A percentile compares a stretch with the other conserved stretches of the same genome.
phyloP scores from a whole-genome alignment of 1,140 invertebrate species.

The Neodiprion pinetum region DNA sequence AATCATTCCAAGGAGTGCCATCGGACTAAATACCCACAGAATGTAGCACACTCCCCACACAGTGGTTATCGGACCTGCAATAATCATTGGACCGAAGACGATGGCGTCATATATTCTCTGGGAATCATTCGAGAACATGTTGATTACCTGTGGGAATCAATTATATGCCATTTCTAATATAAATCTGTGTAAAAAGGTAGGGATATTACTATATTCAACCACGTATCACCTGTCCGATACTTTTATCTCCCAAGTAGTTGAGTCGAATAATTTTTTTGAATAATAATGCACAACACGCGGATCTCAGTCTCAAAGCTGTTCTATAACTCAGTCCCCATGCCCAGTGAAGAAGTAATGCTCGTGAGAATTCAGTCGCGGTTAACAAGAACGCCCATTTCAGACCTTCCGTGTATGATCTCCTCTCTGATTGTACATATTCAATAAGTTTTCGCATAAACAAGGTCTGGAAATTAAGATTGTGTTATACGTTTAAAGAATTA shows the following conservation, averaged over 20 bases:
- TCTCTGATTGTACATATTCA: slow-evolving; percentile 57
- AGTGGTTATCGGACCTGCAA: slow-evolving; percentile 71
- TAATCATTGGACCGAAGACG: slow-evolving; percentile 67
- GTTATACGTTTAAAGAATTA: slow-evolving; percentile 14
- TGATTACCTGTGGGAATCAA: neutral
- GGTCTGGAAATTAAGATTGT: slow-evolving; percentile 56
- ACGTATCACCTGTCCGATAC: slow-evolving; percentile 66
- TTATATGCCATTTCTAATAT: no score
- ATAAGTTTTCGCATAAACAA: slow-evolving; percentile 66
- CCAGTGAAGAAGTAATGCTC: slow-evolving; percentile 66
- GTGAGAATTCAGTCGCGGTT: slow-evolving; percentile 63
- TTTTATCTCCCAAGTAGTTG: slow-evolving; percentile 64
- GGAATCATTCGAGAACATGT: neutral
- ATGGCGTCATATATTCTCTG: slow-evolving; percentile 49
- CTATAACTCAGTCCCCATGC: slow-evolving; percentile 70
- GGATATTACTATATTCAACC: neutral
- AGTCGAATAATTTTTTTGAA: slow-evolving; percentile 71
- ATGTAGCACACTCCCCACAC: slow-evolving; percentile 68
- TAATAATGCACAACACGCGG: slow-evolving; percentile 67
- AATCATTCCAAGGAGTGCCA: slow-evolving; percentile 68
- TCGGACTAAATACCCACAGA: slow-evolving; percentile 66
- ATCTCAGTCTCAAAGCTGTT: slow-evolving; percentile 68
- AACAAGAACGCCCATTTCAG: slow-evolving; percentile 63
- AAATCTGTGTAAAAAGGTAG: no score
- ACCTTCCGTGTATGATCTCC: slow-evolving; percentile 55